Evolutionary conservation across 2,888 invertebrate genomes (phyloP).

Genomic region (Cheilosia impressa): DNA sequence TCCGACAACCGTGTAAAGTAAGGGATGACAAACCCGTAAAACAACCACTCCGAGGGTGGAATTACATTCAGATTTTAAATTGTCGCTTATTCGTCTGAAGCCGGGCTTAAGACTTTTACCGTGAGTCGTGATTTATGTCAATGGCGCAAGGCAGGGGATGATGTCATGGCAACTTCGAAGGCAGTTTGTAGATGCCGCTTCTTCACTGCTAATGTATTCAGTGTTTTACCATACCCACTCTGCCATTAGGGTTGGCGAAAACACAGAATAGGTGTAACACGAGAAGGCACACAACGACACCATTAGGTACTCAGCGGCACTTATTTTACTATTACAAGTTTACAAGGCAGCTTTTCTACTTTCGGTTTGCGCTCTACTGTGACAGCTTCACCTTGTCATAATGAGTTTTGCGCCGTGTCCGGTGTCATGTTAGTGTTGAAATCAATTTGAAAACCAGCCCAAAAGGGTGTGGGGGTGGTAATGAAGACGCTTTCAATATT

Average conservation of each 20-base stretch:
- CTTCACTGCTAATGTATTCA: constrained; percentile 8
- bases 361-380: background rate
- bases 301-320: constrained; percentile 3
- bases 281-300: constrained; percentile 12
- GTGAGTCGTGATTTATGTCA: constrained; percentile 71
- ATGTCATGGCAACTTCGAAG: constrained; percentile 57
- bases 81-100: constrained; percentile 67
- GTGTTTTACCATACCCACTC: background rate
- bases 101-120: constrained; percentile 60
- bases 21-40: constrained; percentile 55
- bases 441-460: constrained; percentile 35
- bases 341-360: constrained; percentile 1
- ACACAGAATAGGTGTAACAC: constrained; percentile 12
- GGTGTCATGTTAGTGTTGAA: constrained; percentile 23
- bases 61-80: constrained; percentile 67
- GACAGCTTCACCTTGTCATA: constrained; percentile 15
- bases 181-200: background rate
- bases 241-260: background rate
- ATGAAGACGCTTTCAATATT: constrained; percentile 32
- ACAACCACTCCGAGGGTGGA: constrained; percentile 50
- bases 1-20: constrained; percentile 37
- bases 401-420: constrained; percentile 10
- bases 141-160: constrained; percentile 44
- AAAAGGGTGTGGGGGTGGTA: background rate
- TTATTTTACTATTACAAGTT: constrained; percentile 14